A percentile compares a stretch with the other conserved stretches of the same genome.
These are phyloP conservation scores for Rhinopomastus cyanomelas DNA, from an alignment of 2,113 vertebrate genomes.

Conservation along the genomic window DNA sequence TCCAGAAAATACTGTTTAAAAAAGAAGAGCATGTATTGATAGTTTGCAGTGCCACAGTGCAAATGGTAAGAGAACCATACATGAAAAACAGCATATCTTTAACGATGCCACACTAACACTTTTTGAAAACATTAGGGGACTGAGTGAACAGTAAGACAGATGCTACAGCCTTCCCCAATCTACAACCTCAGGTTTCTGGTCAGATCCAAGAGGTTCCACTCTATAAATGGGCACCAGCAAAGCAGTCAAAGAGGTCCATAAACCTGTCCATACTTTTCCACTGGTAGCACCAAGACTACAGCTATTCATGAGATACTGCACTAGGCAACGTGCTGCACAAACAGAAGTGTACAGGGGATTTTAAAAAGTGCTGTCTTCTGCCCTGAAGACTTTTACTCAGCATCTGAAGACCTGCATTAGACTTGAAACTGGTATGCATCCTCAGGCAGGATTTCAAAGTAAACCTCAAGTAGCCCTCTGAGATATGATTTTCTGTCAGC, in stretches of 20 bases:
- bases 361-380: background rate
- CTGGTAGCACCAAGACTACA: fast-evolving
- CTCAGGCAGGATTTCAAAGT: background rate
- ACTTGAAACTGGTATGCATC: background rate
- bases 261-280: background rate
- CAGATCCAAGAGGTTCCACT: background rate
- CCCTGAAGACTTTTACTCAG: background rate
- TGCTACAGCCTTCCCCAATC: background rate
- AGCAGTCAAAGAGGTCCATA: background rate
- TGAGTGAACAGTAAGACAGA: fast-evolving
- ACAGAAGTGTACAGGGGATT: background rate
- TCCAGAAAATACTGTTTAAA: background rate
- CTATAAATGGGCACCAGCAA: fast-evolving
- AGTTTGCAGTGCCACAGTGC: fast-evolving
- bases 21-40: background rate
- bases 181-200: background rate
- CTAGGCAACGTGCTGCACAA: background rate
- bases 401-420: background rate
- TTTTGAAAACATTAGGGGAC: background rate
- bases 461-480: background rate
- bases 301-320: fast-evolving
- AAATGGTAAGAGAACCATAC: background rate
- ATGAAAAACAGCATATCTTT: background rate
- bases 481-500: background rate
- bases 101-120: background rate